phyloP scores from a whole-genome alignment of 2,888 invertebrate genomes.

The Pristionchus mayeri region DNA sequence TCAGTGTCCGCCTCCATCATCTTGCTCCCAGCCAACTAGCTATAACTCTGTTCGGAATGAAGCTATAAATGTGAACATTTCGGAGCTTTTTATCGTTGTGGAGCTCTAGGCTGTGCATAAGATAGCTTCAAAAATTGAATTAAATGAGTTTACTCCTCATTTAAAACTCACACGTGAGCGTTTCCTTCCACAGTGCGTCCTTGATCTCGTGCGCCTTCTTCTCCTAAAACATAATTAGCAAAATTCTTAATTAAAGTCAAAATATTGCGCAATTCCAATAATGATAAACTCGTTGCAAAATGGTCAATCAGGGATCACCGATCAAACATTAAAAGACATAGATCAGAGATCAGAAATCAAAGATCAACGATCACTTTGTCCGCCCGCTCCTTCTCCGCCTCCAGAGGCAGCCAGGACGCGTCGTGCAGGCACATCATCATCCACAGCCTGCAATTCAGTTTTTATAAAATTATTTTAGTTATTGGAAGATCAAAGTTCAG shows the following conservation, averaged over 20 bases:
- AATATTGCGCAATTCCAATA: too few relatives aligned
- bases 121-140: too few relatives aligned
- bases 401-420: neutral
- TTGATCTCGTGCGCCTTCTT: neutral
- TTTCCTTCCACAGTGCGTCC: slow-evolving; percentile 19
- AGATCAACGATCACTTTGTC: neutral
- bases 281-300: neutral
- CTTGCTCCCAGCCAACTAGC: too few relatives aligned
- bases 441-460: neutral
- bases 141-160: too few relatives aligned
- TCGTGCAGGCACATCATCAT: slow-evolving; percentile 36
- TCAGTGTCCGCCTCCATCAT: neutral
- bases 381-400: neutral
- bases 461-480: too few relatives aligned
- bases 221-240: neutral
- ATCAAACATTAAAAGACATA: neutral
- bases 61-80: too few relatives aligned
- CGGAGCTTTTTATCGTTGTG: too few relatives aligned
- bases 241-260: too few relatives aligned
- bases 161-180: neutral
- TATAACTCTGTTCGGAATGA: too few relatives aligned
- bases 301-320: neutral
- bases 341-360: neutral
- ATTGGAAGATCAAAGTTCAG: neutral
- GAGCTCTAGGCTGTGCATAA: too few relatives aligned